Conservation (phyloP, 2,797 vertebrate genomes). For the Etheostoma perlongum region DNA sequence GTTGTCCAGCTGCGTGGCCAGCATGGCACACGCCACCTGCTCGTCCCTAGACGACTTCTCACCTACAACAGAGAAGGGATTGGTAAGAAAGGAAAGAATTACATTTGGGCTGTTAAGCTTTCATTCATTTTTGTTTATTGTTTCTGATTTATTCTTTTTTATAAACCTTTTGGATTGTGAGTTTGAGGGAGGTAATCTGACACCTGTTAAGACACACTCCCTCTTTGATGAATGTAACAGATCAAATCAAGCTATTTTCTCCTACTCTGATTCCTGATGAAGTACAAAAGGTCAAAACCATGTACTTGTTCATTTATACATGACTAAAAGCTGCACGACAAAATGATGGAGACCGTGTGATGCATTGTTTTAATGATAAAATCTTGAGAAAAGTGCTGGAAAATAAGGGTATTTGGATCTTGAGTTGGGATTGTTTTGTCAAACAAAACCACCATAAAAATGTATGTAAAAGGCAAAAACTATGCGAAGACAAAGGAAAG, state of each 20-base stretch:
- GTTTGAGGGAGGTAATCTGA: neutral
- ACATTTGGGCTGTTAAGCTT: neutral
- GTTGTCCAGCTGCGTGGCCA: conserved; percentile 91
- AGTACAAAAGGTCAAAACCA: neutral
- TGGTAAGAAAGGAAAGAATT: neutral
- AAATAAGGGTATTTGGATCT: too few relatives aligned
- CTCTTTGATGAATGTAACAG: neutral
- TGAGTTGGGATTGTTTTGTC: neutral
- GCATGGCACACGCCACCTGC: conserved; percentile 90
- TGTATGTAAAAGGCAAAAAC: too few relatives aligned
- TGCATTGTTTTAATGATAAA: too few relatives aligned
- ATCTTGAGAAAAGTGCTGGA: too few relatives aligned
- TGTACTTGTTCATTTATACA: too few relatives aligned
- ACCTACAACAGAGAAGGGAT: conserved; percentile 72
- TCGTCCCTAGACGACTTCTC: conserved; percentile 91
- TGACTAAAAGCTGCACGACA: too few relatives aligned
- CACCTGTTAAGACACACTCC: too few relatives aligned
- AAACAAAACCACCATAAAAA: too few relatives aligned
- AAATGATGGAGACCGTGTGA: too few relatives aligned
- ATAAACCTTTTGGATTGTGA: neutral
- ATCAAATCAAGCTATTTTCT: neutral
- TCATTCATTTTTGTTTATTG: neutral
- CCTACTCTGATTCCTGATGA: neutral
- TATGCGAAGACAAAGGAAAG: neutral
- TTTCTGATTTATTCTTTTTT: neutral